Conservation (phyloP, 2,113 vertebrate species). For the Columbina picui region DNA sequence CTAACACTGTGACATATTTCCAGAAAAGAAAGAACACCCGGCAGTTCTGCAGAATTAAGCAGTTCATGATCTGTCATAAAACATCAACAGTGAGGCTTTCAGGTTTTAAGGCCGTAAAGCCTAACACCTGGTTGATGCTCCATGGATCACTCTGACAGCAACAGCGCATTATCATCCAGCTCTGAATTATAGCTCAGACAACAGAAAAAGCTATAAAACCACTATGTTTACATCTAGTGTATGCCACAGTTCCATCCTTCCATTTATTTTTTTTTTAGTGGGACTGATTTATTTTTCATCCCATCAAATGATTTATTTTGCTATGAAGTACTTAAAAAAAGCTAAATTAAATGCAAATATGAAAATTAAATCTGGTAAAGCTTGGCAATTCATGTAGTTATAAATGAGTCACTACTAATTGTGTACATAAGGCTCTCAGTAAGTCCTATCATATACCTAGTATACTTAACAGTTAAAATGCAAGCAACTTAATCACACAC, state of each 20-base stretch:
- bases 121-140: not conserved
- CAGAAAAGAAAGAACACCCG: not conserved
- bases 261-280: not conserved
- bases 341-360: not conserved
- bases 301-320: not conserved
- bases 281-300: not conserved
- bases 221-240: not conserved
- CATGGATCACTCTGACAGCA: not conserved
- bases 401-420: not conserved
- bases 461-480: not conserved
- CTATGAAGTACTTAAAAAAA: not conserved
- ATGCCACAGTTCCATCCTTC: not conserved
- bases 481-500: not conserved
- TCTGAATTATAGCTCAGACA: not conserved
- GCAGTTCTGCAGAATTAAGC: not conserved
- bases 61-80: not conserved
- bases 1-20: rapidly evolving
- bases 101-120: not conserved
- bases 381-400: not conserved
- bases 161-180: not conserved
- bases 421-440: not conserved
- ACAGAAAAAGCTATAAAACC: not conserved
- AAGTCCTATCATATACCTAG: not conserved
- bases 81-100: not conserved
- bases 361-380: not conserved